Percentiles rank a stretch among this genome's conserved stretches.
phyloP scores from a whole-genome alignment of 2,113 vertebrate species.

The Alaudala cheleensis region DNA sequence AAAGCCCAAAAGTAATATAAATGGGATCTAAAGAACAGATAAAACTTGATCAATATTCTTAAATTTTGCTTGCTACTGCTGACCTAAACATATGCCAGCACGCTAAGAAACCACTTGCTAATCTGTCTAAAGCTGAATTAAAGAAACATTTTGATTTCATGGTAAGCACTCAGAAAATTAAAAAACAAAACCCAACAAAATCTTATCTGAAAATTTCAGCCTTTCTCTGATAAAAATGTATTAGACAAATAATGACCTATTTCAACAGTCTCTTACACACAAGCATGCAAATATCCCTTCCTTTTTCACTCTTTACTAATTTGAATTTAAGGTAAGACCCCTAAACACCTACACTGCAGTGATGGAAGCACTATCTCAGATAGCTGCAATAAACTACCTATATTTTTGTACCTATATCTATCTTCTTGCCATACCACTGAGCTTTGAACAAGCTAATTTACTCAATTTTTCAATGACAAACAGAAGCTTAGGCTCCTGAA shows the following conservation, averaged over 20 bases:
- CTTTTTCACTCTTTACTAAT: not conserved
- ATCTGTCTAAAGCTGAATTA: not conserved
- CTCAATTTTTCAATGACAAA: not conserved
- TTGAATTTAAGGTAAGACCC: not conserved
- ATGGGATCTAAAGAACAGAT: not conserved
- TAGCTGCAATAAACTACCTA: not conserved
- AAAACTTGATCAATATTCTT: slow-evolving; percentile 15
- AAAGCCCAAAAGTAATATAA: not conserved
- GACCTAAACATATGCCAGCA: slow-evolving; percentile 1
- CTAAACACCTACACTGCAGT: not conserved
- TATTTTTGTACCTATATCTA: not conserved
- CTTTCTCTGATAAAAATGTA: not conserved
- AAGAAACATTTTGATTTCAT: not conserved
- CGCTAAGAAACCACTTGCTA: not conserved
- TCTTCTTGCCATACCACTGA: not conserved
- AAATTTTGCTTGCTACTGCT: not conserved
- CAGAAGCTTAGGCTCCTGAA: not conserved
- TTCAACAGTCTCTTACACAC: not conserved
- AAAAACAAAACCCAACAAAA: not conserved
- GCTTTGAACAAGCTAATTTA: not conserved
- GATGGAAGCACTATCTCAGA: not conserved
- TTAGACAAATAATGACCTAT: not conserved
- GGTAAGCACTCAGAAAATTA: not conserved
- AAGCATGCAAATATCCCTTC: not conserved
- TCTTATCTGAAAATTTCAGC: not conserved